These are phyloP conservation scores for Cylloceria caligata DNA, from an alignment of 2,888 invertebrate species.

Conservation along the genomic window DNA sequence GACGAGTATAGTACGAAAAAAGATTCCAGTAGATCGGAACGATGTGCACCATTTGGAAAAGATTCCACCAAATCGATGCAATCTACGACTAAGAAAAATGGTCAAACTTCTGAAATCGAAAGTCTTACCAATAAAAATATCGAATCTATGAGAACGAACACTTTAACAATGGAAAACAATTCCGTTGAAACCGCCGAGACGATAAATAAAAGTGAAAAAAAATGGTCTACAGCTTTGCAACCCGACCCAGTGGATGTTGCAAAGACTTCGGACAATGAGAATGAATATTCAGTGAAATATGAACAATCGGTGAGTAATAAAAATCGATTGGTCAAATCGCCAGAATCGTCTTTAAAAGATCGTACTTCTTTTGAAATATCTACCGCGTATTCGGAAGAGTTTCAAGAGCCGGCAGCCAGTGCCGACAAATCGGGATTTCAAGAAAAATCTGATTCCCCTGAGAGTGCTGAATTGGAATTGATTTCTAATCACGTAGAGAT, in stretches of 20 bases:
- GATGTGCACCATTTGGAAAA: neutral
- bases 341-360: slow-evolving; percentile 63
- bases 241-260: neutral
- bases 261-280: neutral
- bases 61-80: neutral
- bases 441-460: neutral
- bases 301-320: slow-evolving; percentile 17
- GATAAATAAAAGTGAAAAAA: neutral
- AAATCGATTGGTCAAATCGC: slow-evolving; percentile 27
- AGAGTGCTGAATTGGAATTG: slow-evolving; percentile 1
- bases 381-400: slow-evolving; percentile 64
- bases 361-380: slow-evolving; percentile 68
- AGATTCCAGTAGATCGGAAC: slow-evolving; percentile 45
- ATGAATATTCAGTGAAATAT: neutral
- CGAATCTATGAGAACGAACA: slow-evolving; percentile 16
- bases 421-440: slow-evolving; percentile 18
- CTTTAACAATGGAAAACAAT: neutral
- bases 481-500: neutral
- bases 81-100: neutral
- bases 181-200: neutral
- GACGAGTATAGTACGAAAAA: slow-evolving; percentile 36
- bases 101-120: neutral
- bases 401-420: slow-evolving; percentile 46
- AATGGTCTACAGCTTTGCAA: neutral
- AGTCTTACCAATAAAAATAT: slow-evolving; percentile 9